These are phyloP conservation scores for Phortica okadai DNA, from an alignment of 2,888 invertebrate genomes.

Conservation along the genomic window DNA sequence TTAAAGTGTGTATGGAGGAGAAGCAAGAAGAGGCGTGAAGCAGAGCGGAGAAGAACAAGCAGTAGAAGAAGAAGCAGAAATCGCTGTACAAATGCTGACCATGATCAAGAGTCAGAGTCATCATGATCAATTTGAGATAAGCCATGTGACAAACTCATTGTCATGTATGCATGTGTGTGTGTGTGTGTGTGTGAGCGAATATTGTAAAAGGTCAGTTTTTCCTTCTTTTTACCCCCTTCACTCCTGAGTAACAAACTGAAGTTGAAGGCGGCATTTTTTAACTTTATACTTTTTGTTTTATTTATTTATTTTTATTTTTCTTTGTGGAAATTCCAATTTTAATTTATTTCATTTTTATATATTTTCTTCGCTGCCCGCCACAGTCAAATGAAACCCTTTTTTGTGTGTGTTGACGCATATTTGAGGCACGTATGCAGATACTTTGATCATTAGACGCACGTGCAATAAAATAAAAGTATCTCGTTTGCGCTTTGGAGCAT, in stretches of 20 bases:
- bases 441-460: not conserved
- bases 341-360: not conserved
- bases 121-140: not conserved
- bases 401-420: conserved; percentile 3
- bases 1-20: not conserved
- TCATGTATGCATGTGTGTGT: not conserved
- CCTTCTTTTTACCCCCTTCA: not conserved
- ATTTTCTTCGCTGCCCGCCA: not conserved
- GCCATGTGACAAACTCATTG: not conserved
- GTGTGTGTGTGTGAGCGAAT: not conserved
- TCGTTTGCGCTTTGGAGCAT: not conserved
- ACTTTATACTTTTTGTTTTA: too few species aligned
- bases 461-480: not conserved
- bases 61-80: not conserved
- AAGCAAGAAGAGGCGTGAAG: not conserved
- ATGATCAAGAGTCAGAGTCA: not conserved
- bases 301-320: not conserved
- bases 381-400: conserved; percentile 5
- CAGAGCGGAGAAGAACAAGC: not conserved
- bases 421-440: not conserved
- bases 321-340: not conserved
- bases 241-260: too few species aligned
- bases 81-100: not conserved
- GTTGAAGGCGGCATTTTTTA: not conserved
- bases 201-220: not conserved